Percentiles rank a stretch among this genome's conserved stretches.
Conservation (phyloP, 2,888 invertebrate species). For the Reticulitermes lucifugus region DNA sequence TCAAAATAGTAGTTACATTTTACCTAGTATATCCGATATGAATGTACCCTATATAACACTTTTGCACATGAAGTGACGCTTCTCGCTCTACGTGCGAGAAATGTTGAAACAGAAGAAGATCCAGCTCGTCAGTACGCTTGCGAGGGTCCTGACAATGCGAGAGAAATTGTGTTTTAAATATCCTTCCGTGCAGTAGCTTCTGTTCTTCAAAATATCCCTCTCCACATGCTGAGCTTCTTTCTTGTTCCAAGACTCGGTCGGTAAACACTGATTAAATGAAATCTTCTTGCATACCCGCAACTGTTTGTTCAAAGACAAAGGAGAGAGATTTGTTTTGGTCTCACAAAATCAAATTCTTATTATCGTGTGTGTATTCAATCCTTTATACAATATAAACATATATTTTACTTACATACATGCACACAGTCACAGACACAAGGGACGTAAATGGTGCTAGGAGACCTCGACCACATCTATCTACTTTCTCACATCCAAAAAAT, state of each 20-base stretch:
- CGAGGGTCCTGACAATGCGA: constrained; percentile 10
- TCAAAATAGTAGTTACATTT: too few species aligned
- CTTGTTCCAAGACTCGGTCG: neutral
- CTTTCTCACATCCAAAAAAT: too few species aligned
- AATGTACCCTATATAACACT: neutral
- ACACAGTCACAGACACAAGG: too few species aligned
- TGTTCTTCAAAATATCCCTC: constrained; percentile 15
- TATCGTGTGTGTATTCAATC: too few species aligned
- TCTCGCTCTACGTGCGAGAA: constrained; percentile 28
- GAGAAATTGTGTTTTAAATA: constrained; percentile 33
- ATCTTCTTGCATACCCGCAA: neutral
- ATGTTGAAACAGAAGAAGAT: constrained; percentile 37
- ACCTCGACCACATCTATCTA: too few species aligned
- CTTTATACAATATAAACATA: too few species aligned
- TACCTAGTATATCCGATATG: too few species aligned
- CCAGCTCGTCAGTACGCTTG: neutral
- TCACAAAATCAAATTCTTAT: too few species aligned
- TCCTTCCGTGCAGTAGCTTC: constrained; percentile 3
- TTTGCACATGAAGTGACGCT: constrained; percentile 28
- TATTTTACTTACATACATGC: too few species aligned
- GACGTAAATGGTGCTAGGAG: too few species aligned
- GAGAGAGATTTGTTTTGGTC: too few species aligned
- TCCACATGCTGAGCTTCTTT: neutral
- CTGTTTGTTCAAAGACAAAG: neutral
- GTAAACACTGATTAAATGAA: constrained; percentile 10